phyloP scores from a whole-genome alignment of 1,140 invertebrate species.

The Ceratina japonica region DNA sequence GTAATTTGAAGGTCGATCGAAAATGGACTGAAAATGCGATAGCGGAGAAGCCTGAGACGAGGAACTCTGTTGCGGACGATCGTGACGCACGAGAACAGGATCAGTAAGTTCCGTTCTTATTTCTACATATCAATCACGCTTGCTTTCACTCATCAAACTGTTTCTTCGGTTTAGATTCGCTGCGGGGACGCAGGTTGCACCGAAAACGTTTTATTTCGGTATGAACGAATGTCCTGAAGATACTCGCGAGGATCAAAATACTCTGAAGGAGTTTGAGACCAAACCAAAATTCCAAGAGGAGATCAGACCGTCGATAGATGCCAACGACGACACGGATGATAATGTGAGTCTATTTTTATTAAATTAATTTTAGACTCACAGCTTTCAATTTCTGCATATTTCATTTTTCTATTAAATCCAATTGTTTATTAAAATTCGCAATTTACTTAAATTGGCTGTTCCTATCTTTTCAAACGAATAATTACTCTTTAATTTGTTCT shows the following conservation, averaged over 20 bases:
- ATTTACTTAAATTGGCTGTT: no score
- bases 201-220: constrained; percentile 89
- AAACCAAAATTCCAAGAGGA: constrained; percentile 53
- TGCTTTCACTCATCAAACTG: neutral
- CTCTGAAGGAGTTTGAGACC: constrained; percentile 47
- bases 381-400: no score
- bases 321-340: constrained; percentile 58
- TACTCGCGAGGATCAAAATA: constrained; percentile 79
- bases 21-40: neutral
- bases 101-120: neutral
- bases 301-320: constrained; percentile 34
- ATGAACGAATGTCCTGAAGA: constrained; percentile 82
- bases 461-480: no score
- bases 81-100: neutral
- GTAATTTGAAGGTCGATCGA: constrained; percentile 14
- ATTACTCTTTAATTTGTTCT: no score
- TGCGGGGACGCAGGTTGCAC: constrained; percentile 72
- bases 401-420: no score
- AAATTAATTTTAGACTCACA: no score
- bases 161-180: constrained; percentile 39
- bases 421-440: no score
- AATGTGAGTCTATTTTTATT: constrained; percentile 2
- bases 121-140: no score
- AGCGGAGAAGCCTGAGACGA: neutral
- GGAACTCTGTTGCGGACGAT: neutral